Evolutionary conservation across 2,113 vertebrate genomes (phyloP).

Genomic region (Meleagris gallopavo): DNA sequence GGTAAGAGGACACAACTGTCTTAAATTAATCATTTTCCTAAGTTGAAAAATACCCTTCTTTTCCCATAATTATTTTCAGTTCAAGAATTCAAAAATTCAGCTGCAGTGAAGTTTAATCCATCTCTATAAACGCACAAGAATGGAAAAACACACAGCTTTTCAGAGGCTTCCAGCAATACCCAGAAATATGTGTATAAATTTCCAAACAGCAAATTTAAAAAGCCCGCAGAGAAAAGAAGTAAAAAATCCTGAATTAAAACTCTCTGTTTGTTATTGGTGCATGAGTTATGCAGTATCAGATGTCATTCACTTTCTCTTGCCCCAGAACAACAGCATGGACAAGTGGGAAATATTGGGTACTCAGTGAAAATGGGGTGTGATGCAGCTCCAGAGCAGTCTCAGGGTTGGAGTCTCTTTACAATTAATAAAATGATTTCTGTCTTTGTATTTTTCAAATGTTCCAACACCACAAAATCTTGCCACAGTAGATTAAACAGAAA

Average conservation of each 20-base stretch:
- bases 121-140: slow-evolving; percentile 47
- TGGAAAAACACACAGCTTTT: slow-evolving; percentile 8
- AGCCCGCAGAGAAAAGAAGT: neutral
- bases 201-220: neutral
- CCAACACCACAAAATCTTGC: slow-evolving; percentile 44
- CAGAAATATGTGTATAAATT: neutral
- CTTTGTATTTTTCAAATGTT: slow-evolving; percentile 42
- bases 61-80: slow-evolving; percentile 66
- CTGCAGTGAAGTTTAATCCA: slow-evolving; percentile 59
- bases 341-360: slow-evolving; percentile 42
- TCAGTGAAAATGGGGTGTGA: slow-evolving; percentile 21
- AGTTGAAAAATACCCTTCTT: slow-evolving; percentile 57
- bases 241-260: slow-evolving; percentile 42
- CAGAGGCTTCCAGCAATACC: neutral
- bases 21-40: slow-evolving; percentile 60
- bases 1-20: slow-evolving; percentile 46
- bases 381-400: slow-evolving; percentile 46
- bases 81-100: slow-evolving; percentile 56
- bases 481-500: slow-evolving; percentile 60
- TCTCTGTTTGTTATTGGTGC: slow-evolving; percentile 37
- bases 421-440: slow-evolving; percentile 14
- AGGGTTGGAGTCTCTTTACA: slow-evolving; percentile 17
- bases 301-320: slow-evolving; percentile 34
- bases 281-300: slow-evolving; percentile 18
- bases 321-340: neutral